Conservation (phyloP, 2,888 invertebrate species). For the Drosophila neonasuta region DNA sequence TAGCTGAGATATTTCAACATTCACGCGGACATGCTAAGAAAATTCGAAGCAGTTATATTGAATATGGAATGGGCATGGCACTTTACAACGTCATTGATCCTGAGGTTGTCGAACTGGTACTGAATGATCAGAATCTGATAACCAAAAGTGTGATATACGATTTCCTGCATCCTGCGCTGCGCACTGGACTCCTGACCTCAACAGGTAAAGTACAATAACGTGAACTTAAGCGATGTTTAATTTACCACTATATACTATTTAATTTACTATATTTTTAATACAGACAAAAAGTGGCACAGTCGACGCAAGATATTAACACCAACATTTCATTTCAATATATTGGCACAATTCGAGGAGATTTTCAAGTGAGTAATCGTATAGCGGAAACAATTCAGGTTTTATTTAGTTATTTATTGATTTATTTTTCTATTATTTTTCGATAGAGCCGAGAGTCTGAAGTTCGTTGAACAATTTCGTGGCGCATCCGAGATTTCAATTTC, state of each 20-base stretch:
- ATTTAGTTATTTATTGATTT: background rate
- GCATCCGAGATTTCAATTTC: conserved; percentile 43
- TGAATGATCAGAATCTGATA: conserved; percentile 70
- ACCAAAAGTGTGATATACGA: conserved; percentile 68
- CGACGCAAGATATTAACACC: conserved; percentile 77
- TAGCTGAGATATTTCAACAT: conserved; percentile 63
- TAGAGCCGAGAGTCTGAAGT: conserved; percentile 76
- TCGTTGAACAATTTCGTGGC: conserved; percentile 53
- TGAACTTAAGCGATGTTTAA: background rate
- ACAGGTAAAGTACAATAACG: conserved; percentile 44
- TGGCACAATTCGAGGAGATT: conserved; percentile 73
- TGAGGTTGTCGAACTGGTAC: conserved; percentile 65
- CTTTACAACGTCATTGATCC: conserved; percentile 73
- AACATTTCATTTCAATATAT: conserved; percentile 79
- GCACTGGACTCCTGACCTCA: conserved; percentile 70
- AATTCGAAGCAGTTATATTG: conserved; percentile 58
- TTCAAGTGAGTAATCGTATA: conserved; percentile 70
- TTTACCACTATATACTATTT: background rate
- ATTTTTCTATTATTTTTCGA: background rate
- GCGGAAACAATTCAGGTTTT: background rate
- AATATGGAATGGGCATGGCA: conserved; percentile 55
- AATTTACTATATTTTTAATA: background rate
- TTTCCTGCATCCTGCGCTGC: conserved; percentile 70
- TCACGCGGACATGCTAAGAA: conserved; percentile 33
- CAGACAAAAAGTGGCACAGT: conserved; percentile 76